phyloP scores from a whole-genome alignment of 2,113 vertebrate genomes.

The Condylura cristata region DNA sequence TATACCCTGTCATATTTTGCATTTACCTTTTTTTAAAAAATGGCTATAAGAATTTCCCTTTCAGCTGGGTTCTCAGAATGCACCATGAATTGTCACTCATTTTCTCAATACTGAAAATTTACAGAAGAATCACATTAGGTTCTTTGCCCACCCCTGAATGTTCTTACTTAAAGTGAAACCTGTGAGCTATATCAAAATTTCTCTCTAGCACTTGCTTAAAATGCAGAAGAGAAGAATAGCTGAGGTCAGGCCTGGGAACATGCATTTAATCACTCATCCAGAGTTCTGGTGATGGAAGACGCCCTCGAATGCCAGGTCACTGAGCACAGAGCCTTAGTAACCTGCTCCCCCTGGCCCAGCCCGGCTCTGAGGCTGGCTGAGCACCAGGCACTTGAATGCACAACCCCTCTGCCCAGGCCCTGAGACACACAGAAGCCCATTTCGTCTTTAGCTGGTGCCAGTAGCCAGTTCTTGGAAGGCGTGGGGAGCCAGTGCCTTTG shows the following conservation, averaged over 20 bases:
- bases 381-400: rapidly evolving
- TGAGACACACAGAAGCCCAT: not conserved
- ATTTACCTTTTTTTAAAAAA: constrained; percentile 23
- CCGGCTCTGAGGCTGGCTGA: rapidly evolving
- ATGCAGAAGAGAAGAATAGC: not conserved
- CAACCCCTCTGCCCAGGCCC: rapidly evolving
- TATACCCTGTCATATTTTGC: not conserved
- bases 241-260: not conserved
- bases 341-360: not conserved
- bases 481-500: not conserved
- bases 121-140: not conserved
- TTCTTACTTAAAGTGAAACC: not conserved
- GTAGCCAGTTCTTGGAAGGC: rapidly evolving
- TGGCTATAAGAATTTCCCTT: not conserved
- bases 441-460: not conserved
- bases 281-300: rapidly evolving
- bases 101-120: not conserved
- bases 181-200: not conserved
- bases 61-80: constrained; percentile 16
- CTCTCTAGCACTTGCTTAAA: not conserved
- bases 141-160: not conserved
- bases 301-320: no score
- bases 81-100: not conserved
- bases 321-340: not conserved
- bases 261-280: not conserved